Base-by-base conservation (phyloP, 2,113 vertebrate species). In the Columbina picui region DNA sequence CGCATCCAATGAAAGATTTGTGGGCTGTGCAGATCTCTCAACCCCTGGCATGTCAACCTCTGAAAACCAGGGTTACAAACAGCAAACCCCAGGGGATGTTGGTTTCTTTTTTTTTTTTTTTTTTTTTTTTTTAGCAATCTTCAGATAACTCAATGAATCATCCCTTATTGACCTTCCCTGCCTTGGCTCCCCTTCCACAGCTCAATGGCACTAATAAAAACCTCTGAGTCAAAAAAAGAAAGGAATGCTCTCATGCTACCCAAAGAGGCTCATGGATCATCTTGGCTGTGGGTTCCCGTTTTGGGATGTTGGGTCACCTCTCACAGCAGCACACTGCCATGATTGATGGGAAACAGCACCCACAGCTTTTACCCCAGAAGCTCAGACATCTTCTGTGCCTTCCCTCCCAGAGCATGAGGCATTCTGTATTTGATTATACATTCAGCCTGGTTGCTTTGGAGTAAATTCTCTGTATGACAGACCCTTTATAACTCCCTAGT, bases 271-370 rank as follows among this genome's bases (percentile, higher is more conserved):
- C 15, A 19, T 9, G 49, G 57, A 43, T 68, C 57, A 63, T 43
- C 16, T 50, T 45, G 30, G 16, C 27, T 49, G 6, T 39, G 34
- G 6, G 27, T 3, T 91, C 22, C 74, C 0, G 0, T n/a, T 74
- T 74, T 22, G 45, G 29, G 38, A 11, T 36, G 39, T 17, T 71
- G 43, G 30, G 63, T 68, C 19, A 43, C 17, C 16, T 16, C 78
- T n/a, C 12, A 7, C 19, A 76, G 10, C 29, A 36, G 4, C 36
- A 61, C 59, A 30, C 4, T 26, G 12, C 9, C 0, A 0, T 41
- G 25, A 47, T 18, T 29, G 20, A 32, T 9, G 4, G 21, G 6
- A 71, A 76, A 43, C 2, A 67, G 39, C 3, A 34, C 26, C 43
- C 32, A 22, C 2, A 29, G 25, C 10, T 86, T 71, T 53, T 25